These are phyloP conservation scores for Balanococcus diminutus DNA, from an alignment of 2,888 invertebrate genomes.

Conservation along the genomic window DNA sequence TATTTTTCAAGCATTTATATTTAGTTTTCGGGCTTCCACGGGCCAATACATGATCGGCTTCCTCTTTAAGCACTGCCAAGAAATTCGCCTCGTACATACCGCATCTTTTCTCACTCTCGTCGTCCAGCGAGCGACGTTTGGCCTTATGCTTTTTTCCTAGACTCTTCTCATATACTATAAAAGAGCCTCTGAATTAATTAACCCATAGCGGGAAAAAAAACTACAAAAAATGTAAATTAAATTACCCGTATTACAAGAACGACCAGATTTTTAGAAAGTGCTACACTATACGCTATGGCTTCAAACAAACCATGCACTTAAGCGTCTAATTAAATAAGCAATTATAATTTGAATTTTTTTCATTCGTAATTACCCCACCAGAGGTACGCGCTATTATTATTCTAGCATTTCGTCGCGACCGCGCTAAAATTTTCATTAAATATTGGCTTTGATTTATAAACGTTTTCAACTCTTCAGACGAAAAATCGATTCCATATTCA, in stretches of 20 bases:
- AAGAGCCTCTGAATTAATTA: neutral
- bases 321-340: constrained; percentile 21
- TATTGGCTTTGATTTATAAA: neutral
- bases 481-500: neutral
- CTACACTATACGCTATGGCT: too few species aligned
- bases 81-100: neutral
- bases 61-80: constrained; percentile 18
- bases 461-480: neutral
- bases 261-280: constrained; percentile 25
- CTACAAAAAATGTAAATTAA: constrained; percentile 28
- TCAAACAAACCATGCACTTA: neutral
- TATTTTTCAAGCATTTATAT: constrained; percentile 25
- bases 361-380: neutral
- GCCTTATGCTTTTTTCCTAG: neutral
- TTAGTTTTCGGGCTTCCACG: constrained; percentile 28
- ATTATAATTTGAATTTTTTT: neutral
- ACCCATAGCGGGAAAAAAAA: neutral
- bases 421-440: neutral
- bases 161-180: neutral
- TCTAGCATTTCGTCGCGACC: neutral
- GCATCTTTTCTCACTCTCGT: neutral
- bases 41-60: constrained; percentile 35
- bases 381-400: neutral
- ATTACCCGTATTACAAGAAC: constrained; percentile 36
- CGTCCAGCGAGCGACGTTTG: neutral